Evolutionary conservation across 2,888 invertebrate genomes (phyloP).

Genomic region (Oligia strigilis): DNA sequence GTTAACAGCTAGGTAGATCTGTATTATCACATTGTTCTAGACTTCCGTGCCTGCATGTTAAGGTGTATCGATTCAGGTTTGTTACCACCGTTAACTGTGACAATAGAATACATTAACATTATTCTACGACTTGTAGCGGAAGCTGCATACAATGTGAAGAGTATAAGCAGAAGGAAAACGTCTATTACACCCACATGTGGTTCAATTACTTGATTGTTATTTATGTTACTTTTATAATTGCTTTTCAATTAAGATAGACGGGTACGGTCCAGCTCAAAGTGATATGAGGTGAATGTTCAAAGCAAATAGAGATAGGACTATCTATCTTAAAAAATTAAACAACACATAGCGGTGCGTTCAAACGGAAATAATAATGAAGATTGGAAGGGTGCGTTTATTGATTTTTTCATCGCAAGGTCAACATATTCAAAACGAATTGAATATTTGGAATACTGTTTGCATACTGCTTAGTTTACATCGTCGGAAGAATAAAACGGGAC

Average conservation of each 20-base stretch:
- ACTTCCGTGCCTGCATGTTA: constrained; percentile 50
- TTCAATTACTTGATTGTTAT: constrained; percentile 84
- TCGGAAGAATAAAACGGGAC: constrained; percentile 44
- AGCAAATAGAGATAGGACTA: constrained; percentile 38
- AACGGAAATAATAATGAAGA: constrained; percentile 30
- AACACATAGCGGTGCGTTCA: constrained; percentile 43
- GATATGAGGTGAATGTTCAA: constrained; percentile 50
- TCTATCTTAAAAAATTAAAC: constrained; percentile 27
- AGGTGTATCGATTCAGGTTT: constrained; percentile 52
- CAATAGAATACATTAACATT: constrained; percentile 62
- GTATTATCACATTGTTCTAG: constrained; percentile 54
- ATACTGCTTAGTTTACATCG: constrained; percentile 52
- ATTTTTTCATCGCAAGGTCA: constrained; percentile 44
- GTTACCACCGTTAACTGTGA: constrained; percentile 39
- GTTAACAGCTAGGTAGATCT: constrained; percentile 33
- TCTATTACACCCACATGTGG: constrained; percentile 67
- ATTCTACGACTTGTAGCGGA: constrained; percentile 41
- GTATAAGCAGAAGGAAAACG: constrained; percentile 44
- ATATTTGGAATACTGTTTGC: constrained; percentile 32
- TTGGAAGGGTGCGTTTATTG: constrained; percentile 41
- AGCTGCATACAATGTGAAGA: constrained; percentile 42
- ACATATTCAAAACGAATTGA: constrained; percentile 27
- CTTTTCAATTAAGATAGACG: constrained; percentile 79
- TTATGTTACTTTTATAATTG: constrained; percentile 82
- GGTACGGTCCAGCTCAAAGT: constrained; percentile 34